phyloP scores from a whole-genome alignment of 1,140 invertebrate species.

The Heliconius eleuchia region DNA sequence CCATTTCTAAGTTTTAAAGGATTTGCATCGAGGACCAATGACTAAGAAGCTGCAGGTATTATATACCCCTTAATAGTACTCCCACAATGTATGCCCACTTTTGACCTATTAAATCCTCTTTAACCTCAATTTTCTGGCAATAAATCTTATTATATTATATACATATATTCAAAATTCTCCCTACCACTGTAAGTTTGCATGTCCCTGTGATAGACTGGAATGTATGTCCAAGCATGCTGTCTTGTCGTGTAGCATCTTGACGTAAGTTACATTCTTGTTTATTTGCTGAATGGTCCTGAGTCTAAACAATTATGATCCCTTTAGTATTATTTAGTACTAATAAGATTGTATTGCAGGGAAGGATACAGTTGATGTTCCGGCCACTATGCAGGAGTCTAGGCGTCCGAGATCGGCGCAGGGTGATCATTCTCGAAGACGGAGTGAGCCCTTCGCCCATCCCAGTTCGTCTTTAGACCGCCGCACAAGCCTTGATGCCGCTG shows the following conservation, averaged over 20 bases:
- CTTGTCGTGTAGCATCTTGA: slow-evolving; percentile 44
- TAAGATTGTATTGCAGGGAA: slow-evolving; percentile 59
- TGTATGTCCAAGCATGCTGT: slow-evolving; percentile 54
- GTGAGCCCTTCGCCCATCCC: slow-evolving; percentile 71
- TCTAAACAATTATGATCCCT: slow-evolving; percentile 39
- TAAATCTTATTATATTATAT: slow-evolving; percentile 8
- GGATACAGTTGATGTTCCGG: slow-evolving; percentile 80
- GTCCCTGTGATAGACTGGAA: slow-evolving; percentile 43
- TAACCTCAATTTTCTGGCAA: slow-evolving; percentile 10
- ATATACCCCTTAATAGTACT: not conserved
- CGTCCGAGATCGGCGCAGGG: slow-evolving; percentile 64
- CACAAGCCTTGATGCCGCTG: slow-evolving; percentile 65
- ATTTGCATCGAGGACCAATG: not conserved
- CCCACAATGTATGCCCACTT: not conserved
- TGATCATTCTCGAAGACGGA: slow-evolving; percentile 68
- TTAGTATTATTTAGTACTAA: slow-evolving; percentile 11
- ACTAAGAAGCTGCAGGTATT: slow-evolving; percentile 2
- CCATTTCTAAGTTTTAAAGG: slow-evolving; percentile 9
- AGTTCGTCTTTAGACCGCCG: slow-evolving; percentile 63
- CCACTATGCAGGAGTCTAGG: slow-evolving; percentile 63
- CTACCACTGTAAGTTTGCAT: slow-evolving; percentile 41
- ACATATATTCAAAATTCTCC: slow-evolving; percentile 6
- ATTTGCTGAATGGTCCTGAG: slow-evolving; percentile 61
- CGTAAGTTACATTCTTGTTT: slow-evolving; percentile 40
- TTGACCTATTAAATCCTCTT: not conserved